Conservation (phyloP, 1,140 invertebrate genomes). For the fruit fly (Drosophila melanogaster) region Release_6_plus_ISO1_MT NC_004354.4:686001-686500, state of each 20-base stretch:
- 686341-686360: background rate
- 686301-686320: too few species aligned
- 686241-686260: too few species aligned
- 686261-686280: too few species aligned
- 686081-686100: constrained; percentile 44
- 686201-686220: background rate
- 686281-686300: too few species aligned
- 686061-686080: constrained; percentile 18
- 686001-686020: constrained; percentile 56
- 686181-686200: background rate
- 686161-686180: background rate
- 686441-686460: background rate
- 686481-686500: background rate
- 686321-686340: background rate
- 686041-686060: background rate
- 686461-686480: constrained; percentile 31
- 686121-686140: constrained; percentile 69
- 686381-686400: constrained; percentile 8
- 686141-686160: constrained; percentile 5
- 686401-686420: constrained; percentile 14
- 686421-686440: constrained; percentile 16
- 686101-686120: constrained; percentile 3
- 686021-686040: constrained; percentile 16
- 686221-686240: background rate
- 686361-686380: constrained; percentile 13